phyloP scores from a whole-genome alignment of 2,888 invertebrate genomes.

The Mesoligia furuncula region DNA sequence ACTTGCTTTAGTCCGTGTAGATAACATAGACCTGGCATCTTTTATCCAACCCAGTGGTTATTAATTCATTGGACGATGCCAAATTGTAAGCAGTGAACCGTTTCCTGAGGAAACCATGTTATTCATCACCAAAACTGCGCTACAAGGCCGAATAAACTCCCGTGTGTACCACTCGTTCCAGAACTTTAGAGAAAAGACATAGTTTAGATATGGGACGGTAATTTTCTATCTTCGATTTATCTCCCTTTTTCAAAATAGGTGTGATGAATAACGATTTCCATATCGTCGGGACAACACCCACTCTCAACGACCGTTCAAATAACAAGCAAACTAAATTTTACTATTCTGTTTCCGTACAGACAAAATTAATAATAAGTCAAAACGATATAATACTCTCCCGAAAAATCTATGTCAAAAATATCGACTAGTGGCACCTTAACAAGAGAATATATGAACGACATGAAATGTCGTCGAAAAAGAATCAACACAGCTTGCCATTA shows the following conservation, averaged over 20 bases:
- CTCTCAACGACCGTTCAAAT: no score
- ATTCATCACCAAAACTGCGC: not conserved
- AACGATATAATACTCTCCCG: no score
- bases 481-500: not conserved
- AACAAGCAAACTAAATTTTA: no score
- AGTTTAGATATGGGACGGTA: slow-evolving; percentile 13
- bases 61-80: slow-evolving; percentile 16
- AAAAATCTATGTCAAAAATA: no score
- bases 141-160: not conserved
- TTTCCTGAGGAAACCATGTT: slow-evolving; percentile 17
- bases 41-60: slow-evolving; percentile 2
- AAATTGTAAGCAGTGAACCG: slow-evolving; percentile 4
- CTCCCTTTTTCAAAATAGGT: no score
- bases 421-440: no score
- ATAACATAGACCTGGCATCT: slow-evolving; percentile 8
- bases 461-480: not conserved
- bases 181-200: slow-evolving; percentile 14
- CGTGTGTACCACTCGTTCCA: slow-evolving; percentile 4
- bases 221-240: no score
- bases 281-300: no score
- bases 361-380: no score
- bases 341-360: no score
- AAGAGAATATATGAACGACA: not conserved
- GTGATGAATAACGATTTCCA: no score
- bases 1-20: not conserved